phyloP scores from a whole-genome alignment of 2,113 vertebrate species.

The Onychostoma macrolepis region DNA sequence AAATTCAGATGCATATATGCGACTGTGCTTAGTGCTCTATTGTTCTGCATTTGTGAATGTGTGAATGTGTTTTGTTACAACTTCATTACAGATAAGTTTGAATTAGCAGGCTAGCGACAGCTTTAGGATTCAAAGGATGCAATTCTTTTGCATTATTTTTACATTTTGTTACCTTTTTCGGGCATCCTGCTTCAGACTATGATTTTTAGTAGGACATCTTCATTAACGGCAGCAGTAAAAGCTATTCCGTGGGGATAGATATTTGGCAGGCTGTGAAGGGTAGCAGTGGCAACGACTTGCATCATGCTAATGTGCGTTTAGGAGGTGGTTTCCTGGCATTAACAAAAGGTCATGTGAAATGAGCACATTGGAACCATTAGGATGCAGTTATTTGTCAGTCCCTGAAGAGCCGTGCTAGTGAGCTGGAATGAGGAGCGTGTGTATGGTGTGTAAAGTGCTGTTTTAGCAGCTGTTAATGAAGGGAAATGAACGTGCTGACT shows the following conservation, averaged over 20 bases:
- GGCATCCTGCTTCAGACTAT: conserved; percentile 13
- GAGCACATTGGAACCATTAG: conserved; percentile 55
- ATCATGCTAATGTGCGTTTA: conserved; percentile 49
- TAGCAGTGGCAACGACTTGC: conserved; percentile 21
- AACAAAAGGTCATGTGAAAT: conserved; percentile 57
- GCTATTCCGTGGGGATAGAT: conserved; percentile 26
- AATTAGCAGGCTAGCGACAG: not conserved
- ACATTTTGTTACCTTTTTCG: conserved; percentile 12
- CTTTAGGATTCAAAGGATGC: not conserved
- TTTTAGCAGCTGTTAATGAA: conserved; percentile 50
- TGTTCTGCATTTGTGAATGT: conserved; percentile 1
- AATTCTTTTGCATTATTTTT: not conserved
- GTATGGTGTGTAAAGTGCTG: conserved; percentile 29
- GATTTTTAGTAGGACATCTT: conserved; percentile 37
- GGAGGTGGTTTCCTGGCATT: conserved; percentile 43
- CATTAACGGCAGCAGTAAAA: conserved; percentile 42
- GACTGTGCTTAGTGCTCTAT: not conserved
- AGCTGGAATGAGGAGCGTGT: conserved; percentile 29
- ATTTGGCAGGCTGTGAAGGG: conserved; percentile 43
- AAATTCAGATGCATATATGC: conserved; percentile 29
- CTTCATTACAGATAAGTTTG: conserved; percentile 3
- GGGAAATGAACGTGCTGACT: conserved; percentile 48
- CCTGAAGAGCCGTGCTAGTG: conserved; percentile 51
- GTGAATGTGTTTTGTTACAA: not conserved
- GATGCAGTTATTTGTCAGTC: conserved; percentile 50